Evolutionary conservation across 2,113 vertebrate species (phyloP).

Genomic region (Astatoreochromis straeleni): DNA sequence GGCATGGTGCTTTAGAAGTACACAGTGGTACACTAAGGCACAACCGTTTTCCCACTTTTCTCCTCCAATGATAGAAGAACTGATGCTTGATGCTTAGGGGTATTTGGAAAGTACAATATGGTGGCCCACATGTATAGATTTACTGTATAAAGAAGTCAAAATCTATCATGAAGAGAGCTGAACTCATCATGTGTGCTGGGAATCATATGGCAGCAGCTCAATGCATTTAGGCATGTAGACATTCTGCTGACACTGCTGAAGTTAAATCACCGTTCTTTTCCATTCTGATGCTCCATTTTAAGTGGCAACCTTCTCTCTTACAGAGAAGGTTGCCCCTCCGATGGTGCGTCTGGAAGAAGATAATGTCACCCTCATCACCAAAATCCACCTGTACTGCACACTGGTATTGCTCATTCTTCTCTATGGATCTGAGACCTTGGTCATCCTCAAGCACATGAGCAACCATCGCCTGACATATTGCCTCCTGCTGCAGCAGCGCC

Average conservation of each 20-base stretch:
- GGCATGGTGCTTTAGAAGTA: neutral
- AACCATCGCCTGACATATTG: neutral
- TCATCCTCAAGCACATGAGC: neutral
- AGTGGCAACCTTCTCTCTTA: neutral
- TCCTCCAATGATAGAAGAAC: neutral
- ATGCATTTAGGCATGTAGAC: neutral
- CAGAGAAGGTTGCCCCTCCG: neutral
- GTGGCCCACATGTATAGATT: neutral
- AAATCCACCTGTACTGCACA: accelerated
- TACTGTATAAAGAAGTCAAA: neutral
- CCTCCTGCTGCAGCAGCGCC: neutral
- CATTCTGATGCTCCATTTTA: neutral
- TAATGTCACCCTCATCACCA: neutral
- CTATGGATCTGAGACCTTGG: neutral
- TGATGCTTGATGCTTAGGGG: neutral
- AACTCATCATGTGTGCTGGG: neutral
- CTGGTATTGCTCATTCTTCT: neutral
- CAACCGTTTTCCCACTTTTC: neutral
- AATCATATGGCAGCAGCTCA: neutral
- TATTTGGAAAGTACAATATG: neutral
- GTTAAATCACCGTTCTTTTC: neutral
- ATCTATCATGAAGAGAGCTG: neutral
- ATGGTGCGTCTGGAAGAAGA: neutral
- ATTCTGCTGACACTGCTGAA: accelerated
- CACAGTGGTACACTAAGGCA: neutral